Evolutionary conservation across 2,113 vertebrate species (phyloP), one percentile per base, ranked within the genome.

Genomic region (Nerophis ophidion): DNA sequence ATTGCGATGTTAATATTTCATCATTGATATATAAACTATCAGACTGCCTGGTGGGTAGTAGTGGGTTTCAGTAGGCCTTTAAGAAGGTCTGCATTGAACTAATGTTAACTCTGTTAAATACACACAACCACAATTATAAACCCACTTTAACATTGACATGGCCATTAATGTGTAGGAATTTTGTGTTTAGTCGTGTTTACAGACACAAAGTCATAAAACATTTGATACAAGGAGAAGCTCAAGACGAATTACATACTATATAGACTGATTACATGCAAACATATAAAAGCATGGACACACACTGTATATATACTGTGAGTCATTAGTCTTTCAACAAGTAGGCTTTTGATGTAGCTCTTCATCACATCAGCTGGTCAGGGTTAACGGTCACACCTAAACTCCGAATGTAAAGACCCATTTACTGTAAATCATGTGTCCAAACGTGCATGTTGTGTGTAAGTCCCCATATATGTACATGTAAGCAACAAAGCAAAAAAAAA

Each of bases 271-370:
- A 15, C 48, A 48, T 48, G 10, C 16, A 16, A 48, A 48, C n/a
- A 48, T 48, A n/a, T 50, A 33, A 14, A 38, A 51, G 49, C 5
- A 13, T 51, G 49, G 33, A 34, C 33, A 34, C 11, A 50, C 17
- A 13, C 11, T 50, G 19, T 26, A 13, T 50, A 33, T 19, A 51
- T 6, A 33, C 19, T 33, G 10, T 51, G 19, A 34, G 5, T 51
- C 49, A 51, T 33, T 51, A 33, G 11, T 51, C 49, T 51, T 51
- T 51, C 50, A 34, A 7, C 50, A 52, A 52, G 50, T 34, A 14
- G 26, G 34, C 50, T 14, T 52, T 15, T 52, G 26, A 52, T 34
- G 26, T 14, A 34, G 26, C 26, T 14, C 50, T 52, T 52, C 54
- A 7, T 5, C 7, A 38, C n/a, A 56, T 56, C 55, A 44, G 38